Evolutionary conservation across 2,113 vertebrate genomes (phyloP).

Genomic region (Diadophis punctatus): DNA sequence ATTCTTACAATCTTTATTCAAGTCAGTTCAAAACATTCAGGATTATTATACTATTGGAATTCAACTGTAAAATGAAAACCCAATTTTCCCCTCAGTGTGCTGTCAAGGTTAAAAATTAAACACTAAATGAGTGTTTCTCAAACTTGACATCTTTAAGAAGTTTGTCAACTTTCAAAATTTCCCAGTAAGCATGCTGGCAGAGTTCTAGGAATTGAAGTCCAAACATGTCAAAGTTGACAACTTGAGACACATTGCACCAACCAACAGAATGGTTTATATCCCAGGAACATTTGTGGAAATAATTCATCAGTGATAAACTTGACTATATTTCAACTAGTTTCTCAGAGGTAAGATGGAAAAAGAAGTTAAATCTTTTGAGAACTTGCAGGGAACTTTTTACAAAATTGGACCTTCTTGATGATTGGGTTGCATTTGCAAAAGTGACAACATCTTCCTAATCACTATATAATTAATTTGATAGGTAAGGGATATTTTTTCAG

Average conservation of each 20-base stretch:
- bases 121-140: background rate
- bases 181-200: background rate
- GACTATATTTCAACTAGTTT: background rate
- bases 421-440: background rate
- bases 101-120: background rate
- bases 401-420: background rate
- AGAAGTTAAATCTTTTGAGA: background rate
- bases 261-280: background rate
- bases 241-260: background rate
- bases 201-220: background rate
- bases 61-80: background rate
- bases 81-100: background rate
- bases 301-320: background rate
- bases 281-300: background rate
- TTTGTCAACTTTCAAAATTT: background rate
- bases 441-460: background rate
- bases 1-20: background rate
- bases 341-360: background rate
- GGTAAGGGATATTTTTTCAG: conserved; percentile 1
- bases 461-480: background rate
- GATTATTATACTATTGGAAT: background rate
- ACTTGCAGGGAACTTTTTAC: background rate
- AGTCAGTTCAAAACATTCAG: background rate
- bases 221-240: background rate
- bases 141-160: background rate